phyloP scores from a whole-genome alignment of 2,113 vertebrate species.

The Paracyprichromis sp. region DNA sequence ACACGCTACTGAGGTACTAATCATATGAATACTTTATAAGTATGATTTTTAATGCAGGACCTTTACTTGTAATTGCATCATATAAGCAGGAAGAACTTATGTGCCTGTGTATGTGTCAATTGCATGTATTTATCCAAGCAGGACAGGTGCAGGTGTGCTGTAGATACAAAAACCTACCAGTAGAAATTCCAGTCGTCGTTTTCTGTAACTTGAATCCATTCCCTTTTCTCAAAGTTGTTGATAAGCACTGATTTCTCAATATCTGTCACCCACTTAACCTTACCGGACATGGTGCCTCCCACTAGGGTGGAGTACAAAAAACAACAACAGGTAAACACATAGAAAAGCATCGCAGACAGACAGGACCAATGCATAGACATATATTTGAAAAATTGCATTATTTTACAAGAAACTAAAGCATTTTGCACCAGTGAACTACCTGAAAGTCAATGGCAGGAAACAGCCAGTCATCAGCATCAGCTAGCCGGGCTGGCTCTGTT shows the following conservation, averaged over 20 bases:
- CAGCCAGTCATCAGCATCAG: conserved; percentile 53
- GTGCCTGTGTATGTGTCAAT: background rate
- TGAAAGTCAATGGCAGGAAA: conserved; percentile 40
- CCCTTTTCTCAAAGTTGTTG: conserved; percentile 98
- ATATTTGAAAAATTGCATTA: background rate
- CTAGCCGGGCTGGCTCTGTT: conserved; percentile 32
- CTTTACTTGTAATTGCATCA: background rate
- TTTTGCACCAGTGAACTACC: conserved; percentile 12
- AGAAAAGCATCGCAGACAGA: background rate
- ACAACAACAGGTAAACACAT: background rate
- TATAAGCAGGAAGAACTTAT: background rate
- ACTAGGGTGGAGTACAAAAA: conserved; percentile 24
- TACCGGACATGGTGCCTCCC: conserved; percentile 82
- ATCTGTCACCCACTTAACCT: conserved; percentile 97
- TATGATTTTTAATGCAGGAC: background rate
- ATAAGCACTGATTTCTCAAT: conserved; percentile 97
- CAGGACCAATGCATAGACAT: background rate
- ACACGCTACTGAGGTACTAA: background rate
- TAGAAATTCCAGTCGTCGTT: conserved; percentile 98
- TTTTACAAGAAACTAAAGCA: background rate
- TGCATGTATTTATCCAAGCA: background rate
- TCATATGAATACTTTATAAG: background rate
- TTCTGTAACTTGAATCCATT: conserved; percentile 88
- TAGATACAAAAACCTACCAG: conserved; percentile 72
- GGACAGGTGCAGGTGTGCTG: background rate